A percentile compares a stretch with the other conserved stretches of the same genome.
Conservation (phyloP, 2,888 invertebrate species). For the Hypercompe scribonia region DNA sequence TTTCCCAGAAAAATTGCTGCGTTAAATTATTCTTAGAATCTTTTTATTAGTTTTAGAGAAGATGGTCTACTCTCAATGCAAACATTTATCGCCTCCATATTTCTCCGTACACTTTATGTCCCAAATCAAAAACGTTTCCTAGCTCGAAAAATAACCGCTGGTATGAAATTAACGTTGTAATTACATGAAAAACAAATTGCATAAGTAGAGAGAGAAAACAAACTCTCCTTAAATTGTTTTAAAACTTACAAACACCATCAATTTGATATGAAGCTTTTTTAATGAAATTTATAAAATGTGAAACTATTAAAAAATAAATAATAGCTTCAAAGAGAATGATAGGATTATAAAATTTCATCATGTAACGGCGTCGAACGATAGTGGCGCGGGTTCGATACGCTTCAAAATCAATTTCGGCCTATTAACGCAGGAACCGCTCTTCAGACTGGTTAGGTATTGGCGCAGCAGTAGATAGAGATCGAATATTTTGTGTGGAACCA, state of each 20-base stretch:
- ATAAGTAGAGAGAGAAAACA: background rate
- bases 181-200: background rate
- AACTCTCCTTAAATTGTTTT: background rate
- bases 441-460: constrained; percentile 60
- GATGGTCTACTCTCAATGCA: background rate
- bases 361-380: constrained; percentile 19
- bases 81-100: background rate
- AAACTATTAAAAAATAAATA: constrained; percentile 31
- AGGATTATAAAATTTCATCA: constrained; percentile 64
- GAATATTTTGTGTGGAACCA: constrained; percentile 44
- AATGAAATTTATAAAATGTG: background rate
- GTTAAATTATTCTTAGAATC: background rate
- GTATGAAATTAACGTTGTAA: background rate
- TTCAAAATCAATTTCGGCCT: constrained; percentile 79
- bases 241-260: background rate
- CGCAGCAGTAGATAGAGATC: constrained; percentile 36
- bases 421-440: constrained; percentile 70
- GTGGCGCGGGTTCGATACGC: constrained; percentile 65
- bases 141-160: no score
- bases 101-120: background rate
- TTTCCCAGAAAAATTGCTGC: background rate
- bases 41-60: background rate
- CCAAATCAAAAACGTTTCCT: background rate
- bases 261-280: background rate
- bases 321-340: constrained; percentile 15